Percentiles rank a stretch among this genome's conserved stretches.
Conservation (phyloP, 1,140 invertebrate species). For the Drosophila ficusphila region DNA sequence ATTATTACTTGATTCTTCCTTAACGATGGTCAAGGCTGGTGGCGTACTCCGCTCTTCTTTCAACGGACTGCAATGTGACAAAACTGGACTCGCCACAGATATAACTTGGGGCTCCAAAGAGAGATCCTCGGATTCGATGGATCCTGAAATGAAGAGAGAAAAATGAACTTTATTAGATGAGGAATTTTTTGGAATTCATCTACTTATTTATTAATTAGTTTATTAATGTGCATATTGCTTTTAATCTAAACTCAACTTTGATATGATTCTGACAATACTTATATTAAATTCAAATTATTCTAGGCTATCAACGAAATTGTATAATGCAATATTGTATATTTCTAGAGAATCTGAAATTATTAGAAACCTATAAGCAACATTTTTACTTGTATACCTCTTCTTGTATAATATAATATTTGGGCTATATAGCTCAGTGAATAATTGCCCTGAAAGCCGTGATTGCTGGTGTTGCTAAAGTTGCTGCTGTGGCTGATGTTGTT, state of each 20-base stretch:
- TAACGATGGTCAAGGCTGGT: constrained; percentile 87
- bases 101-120: constrained; percentile 87
- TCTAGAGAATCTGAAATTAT: too few relatives aligned
- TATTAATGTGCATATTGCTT: too few relatives aligned
- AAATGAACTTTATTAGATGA: not conserved
- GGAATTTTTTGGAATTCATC: too few relatives aligned
- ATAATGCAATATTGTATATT: too few relatives aligned
- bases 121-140: constrained; percentile 90
- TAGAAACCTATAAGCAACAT: too few relatives aligned
- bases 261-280: too few relatives aligned
- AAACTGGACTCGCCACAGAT: constrained; percentile 84
- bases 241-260: too few relatives aligned
- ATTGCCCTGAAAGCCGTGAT: not conserved
- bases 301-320: too few relatives aligned
- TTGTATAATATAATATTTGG: not conserved
- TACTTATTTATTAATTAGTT: too few relatives aligned
- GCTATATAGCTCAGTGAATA: not conserved
- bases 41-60: constrained; percentile 85
- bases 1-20: constrained; percentile 90
- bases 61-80: constrained; percentile 86
- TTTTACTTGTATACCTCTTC: too few relatives aligned
- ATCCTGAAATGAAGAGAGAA: constrained; percentile 86
- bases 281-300: too few relatives aligned
- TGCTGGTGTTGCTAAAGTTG: not conserved
- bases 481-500: not conserved